phyloP scores from a whole-genome alignment of 2,888 invertebrate species.

The Conus canariensis region DNA sequence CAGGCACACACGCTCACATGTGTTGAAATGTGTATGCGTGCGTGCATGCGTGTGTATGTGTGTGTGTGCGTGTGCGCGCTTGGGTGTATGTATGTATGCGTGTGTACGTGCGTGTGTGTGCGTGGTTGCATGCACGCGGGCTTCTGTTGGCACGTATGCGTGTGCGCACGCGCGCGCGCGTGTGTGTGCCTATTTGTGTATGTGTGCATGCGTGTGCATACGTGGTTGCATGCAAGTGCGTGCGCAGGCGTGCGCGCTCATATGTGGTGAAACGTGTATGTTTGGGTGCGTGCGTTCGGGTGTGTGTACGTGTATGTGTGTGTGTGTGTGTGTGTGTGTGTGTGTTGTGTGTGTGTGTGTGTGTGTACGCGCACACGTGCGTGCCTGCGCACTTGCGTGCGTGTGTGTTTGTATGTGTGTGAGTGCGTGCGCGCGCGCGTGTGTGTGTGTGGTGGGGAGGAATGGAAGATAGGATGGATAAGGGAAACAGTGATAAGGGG shows the following conservation, averaged over 20 bases:
- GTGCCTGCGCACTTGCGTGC: no score
- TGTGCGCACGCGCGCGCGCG: background rate
- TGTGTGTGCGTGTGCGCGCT: background rate
- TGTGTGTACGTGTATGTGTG: no score
- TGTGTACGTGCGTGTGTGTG: background rate
- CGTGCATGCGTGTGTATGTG: constrained; percentile 1
- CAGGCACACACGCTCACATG: background rate
- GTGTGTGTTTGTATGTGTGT: no score
- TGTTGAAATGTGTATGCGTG: background rate
- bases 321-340: no score
- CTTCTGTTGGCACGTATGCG: background rate
- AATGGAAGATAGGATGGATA: no score
- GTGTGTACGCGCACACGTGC: no score
- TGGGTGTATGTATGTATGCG: background rate
- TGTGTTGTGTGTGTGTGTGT: no score
- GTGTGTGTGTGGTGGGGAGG: no score
- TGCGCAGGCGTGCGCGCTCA: background rate
- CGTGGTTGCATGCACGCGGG: background rate
- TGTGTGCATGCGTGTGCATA: background rate
- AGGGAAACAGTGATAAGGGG: no score
- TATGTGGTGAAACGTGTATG: background rate
- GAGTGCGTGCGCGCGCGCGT: no score
- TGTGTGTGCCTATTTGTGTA: constrained; percentile 9
- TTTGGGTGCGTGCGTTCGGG: no score
- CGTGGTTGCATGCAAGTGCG: background rate